Percentiles rank a stretch among this genome's conserved stretches.
phyloP scores from a whole-genome alignment of 1,140 invertebrate genomes.

The Drosophila auraria region DNA sequence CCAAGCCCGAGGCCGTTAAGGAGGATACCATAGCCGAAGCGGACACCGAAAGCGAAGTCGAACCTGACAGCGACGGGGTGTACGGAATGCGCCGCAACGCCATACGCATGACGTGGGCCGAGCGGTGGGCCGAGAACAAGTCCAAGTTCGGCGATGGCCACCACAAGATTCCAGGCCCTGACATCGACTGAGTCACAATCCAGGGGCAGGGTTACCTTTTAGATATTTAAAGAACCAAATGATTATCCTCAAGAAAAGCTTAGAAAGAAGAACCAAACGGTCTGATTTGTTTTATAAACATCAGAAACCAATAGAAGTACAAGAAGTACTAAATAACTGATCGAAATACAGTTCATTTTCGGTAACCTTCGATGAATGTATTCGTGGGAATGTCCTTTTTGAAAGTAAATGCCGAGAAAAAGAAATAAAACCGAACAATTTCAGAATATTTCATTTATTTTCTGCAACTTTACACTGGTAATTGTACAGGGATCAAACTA shows the following conservation, averaged over 20 bases:
- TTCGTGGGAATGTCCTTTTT: background rate
- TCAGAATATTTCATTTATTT: too few relatives aligned
- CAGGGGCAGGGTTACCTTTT: background rate
- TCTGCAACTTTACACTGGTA: too few relatives aligned
- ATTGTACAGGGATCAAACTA: too few relatives aligned
- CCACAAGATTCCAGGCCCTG: conserved; percentile 23
- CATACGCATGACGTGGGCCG: too few relatives aligned
- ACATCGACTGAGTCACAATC: conserved; percentile 10
- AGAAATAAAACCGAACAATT: background rate
- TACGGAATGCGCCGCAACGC: too few relatives aligned
- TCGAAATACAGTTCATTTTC: background rate
- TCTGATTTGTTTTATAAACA: conserved; percentile 9
- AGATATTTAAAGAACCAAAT: background rate
- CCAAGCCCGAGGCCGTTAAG: conserved; percentile 2
- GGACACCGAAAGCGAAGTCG: too few relatives aligned
- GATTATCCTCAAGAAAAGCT: too few relatives aligned
- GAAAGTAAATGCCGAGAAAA: background rate
- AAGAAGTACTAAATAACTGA: background rate
- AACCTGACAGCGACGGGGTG: too few relatives aligned
- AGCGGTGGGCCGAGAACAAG: conserved; percentile 54
- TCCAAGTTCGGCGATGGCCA: conserved; percentile 87
- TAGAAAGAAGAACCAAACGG: background rate
- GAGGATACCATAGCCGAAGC: too few relatives aligned
- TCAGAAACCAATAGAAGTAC: background rate
- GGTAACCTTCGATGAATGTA: too few relatives aligned